phyloP scores from a whole-genome alignment of 2,797 vertebrate species.

The Aeoliscus strigatus region DNA sequence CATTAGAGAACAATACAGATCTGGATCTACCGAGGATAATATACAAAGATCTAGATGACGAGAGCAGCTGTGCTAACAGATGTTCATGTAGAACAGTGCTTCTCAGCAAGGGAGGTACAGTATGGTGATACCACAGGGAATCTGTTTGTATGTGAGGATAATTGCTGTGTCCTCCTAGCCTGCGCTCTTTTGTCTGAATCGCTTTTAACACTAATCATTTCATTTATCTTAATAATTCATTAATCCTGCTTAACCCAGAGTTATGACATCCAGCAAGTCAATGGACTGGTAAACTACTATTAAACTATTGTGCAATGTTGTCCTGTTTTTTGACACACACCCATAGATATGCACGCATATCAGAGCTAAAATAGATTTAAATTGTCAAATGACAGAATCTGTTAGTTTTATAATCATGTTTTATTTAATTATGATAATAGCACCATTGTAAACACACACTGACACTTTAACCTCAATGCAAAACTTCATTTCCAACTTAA shows the following conservation, averaged over 20 bases:
- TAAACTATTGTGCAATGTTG: too few species aligned
- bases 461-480: not conserved
- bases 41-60: conserved; percentile 49
- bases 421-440: not conserved
- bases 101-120: conserved; percentile 35
- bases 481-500: conserved; percentile 4
- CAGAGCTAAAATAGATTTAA: conserved; percentile 22
- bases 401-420: not conserved
- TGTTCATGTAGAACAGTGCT: conserved; percentile 55
- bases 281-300: too few species aligned
- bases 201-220: conserved; percentile 34
- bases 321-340: too few species aligned
- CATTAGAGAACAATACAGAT: conserved; percentile 43
- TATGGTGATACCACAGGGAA: conserved; percentile 39
- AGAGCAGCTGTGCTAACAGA: conserved; percentile 69
- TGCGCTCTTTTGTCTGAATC: conserved; percentile 22
- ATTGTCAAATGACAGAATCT: conserved; percentile 21
- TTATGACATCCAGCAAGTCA: conserved; percentile 2
- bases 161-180: conserved; percentile 43
- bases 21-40: conserved; percentile 37
- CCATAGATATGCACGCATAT: too few species aligned
- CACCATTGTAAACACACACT: not conserved
- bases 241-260: conserved; percentile 3
- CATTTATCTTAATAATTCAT: conserved; percentile 26
- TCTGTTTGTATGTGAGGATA: conserved; percentile 42